Base-by-base conservation (phyloP, 2,797 vertebrate genomes). In the Dermochelys coriacea region DNA sequence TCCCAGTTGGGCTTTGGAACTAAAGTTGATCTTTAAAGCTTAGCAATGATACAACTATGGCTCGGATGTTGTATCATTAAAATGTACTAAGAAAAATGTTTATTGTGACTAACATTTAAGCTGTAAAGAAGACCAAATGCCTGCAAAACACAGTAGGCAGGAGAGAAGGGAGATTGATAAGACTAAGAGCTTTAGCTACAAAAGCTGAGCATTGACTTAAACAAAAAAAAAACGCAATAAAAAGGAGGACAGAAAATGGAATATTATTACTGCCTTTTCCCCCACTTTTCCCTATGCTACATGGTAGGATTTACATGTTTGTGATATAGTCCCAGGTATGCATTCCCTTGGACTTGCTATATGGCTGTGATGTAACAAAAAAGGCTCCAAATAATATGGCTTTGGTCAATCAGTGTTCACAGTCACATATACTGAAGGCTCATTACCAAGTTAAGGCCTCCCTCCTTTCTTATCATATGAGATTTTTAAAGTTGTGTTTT, bases 221-320 rank as follows among this genome's bases (percentile, higher is more conserved):
- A n/a, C n/a, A 91, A 19, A n/a, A 64, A 64, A 64, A 19, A n/a
- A 68, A n/a, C n/a, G 57, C 93, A 90, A 55, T 41, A 84, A 79
- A 49, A 45, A 74, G 18, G n/a, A 74, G 8, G 45, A 16, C 86
- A 75, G 89, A 80, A 88, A 88, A 23, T 51, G 57, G 85, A 82
- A 59, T 92, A 92, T 87, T 83, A 82, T 95, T 95, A 85, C 86
- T 90, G 49, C 71, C 84, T 4, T 84, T 51, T 84, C 84, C 87
- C 84, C 45, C n/a, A 79, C 86, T 96, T 91, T 90, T 94, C 82
- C 80, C 4, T 74, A 88, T 77, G 85, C n/a, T 93, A 94, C 86
- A 54, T 74, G 84, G 59, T 34, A 91, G 92, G 87, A 88, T 93
- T 91, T 93, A 82, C 55, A 50, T 18, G 0, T 47, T 41, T 82